Evolutionary conservation across 2,113 vertebrate genomes (phyloP).

Genomic region (Vidua chalybeata): DNA sequence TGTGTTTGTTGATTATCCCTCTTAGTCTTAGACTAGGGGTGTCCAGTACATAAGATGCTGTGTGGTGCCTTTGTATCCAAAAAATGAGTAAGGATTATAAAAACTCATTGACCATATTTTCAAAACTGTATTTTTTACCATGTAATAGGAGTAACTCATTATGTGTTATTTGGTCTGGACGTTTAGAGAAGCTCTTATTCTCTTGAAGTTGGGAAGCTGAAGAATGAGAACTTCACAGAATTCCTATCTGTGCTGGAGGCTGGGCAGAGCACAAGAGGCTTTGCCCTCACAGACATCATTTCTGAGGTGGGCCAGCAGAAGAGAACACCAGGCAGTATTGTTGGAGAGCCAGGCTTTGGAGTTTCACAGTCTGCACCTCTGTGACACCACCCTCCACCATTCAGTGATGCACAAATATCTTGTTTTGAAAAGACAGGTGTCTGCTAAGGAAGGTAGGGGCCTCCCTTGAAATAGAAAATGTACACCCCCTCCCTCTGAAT

Average conservation of each 20-base stretch:
- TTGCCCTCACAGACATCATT: rapidly evolving
- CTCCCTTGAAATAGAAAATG: not conserved
- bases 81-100: not conserved
- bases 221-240: not conserved
- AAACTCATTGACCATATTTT: not conserved
- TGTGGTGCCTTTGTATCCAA: not conserved
- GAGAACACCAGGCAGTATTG: not conserved
- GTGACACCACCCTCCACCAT: not conserved
- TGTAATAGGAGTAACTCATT: no score
- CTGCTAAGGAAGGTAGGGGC: not conserved
- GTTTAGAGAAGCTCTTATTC: not conserved
- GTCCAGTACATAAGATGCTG: not conserved
- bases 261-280: not conserved
- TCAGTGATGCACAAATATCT: not conserved
- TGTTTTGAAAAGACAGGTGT: not conserved
- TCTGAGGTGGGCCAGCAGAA: not conserved
- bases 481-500: no score
- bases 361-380: not conserved
- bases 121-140: not conserved
- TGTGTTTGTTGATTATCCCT: not conserved
- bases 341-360: not conserved
- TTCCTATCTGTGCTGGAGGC: not conserved
- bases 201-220: not conserved
- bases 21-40: not conserved
- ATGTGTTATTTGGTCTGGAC: no score